These are phyloP conservation scores for Camponotus pennsylvanicus DNA, from an alignment of 1,140 invertebrate species.

Conservation along the genomic window DNA sequence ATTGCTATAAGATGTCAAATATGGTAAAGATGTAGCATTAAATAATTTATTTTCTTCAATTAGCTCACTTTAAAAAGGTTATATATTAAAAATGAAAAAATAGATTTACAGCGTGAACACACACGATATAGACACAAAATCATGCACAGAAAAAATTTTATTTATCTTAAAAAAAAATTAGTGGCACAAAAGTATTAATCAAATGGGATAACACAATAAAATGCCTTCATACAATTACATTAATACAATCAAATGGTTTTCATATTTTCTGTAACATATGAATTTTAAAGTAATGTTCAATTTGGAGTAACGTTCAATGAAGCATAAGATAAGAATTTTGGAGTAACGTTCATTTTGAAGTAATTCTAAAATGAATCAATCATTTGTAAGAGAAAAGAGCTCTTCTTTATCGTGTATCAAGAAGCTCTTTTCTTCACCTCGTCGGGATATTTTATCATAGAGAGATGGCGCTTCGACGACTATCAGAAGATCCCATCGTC, in stretches of 20 bases:
- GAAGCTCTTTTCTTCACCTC: background rate
- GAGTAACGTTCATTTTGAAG: background rate
- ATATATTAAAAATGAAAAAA: no score
- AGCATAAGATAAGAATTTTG: no score
- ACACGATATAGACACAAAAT: background rate
- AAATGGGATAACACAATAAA: background rate
- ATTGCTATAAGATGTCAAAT: no score
- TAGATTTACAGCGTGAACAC: background rate
- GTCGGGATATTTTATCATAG: constrained; percentile 4
- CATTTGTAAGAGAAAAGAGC: background rate
- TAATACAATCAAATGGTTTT: background rate
- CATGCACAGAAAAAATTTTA: background rate
- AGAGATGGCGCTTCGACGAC: constrained; percentile 37
- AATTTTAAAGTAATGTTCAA: background rate
- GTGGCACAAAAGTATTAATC: background rate
- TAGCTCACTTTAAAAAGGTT: no score
- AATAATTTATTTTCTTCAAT: no score
- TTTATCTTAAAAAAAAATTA: no score
- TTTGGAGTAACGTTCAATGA: background rate
- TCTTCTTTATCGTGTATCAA: constrained; percentile 7
- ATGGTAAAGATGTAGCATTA: no score
- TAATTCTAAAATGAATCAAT: background rate
- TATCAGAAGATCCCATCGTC: background rate
- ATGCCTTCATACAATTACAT: background rate
- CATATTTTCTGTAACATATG: background rate